Evolutionary conservation across 2,888 invertebrate genomes (phyloP).

Genomic region (Trachelus stipa): DNA sequence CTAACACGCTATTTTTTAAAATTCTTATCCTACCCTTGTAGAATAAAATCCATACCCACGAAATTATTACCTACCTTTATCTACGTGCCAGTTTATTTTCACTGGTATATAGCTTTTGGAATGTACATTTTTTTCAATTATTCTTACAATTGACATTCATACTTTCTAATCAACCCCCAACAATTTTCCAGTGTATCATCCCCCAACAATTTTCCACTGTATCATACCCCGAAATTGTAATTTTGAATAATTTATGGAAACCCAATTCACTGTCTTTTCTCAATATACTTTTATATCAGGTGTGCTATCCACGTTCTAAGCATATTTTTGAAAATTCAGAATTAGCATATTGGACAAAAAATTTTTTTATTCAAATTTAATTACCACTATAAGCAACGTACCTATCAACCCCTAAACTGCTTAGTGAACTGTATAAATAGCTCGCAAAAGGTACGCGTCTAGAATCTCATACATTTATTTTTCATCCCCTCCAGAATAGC

Average conservation of each 20-base stretch:
- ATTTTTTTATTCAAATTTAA: background rate
- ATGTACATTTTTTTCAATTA: background rate
- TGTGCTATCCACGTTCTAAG: background rate
- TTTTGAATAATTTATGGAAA: too few relatives aligned
- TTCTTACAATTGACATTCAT: too few relatives aligned
- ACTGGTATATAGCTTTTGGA: background rate
- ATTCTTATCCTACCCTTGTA: background rate
- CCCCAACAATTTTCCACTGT: too few relatives aligned
- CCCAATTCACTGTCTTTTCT: background rate
- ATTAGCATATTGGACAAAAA: background rate
- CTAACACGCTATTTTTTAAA: background rate
- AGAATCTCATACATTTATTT: background rate
- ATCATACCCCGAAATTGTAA: too few relatives aligned
- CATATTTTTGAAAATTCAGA: background rate
- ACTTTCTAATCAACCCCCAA: too few relatives aligned
- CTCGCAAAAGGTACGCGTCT: background rate
- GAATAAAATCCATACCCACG: background rate
- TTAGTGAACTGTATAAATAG: background rate
- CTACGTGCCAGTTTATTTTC: background rate
- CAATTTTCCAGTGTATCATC: too few relatives aligned
- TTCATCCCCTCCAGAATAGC: background rate
- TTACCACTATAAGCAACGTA: background rate
- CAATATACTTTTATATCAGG: background rate
- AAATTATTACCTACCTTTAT: background rate
- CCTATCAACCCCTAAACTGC: background rate